Percentiles rank a stretch among this genome's conserved stretches.
phyloP scores from a whole-genome alignment of 2,113 vertebrate genomes.

The Falco punctatus region DNA sequence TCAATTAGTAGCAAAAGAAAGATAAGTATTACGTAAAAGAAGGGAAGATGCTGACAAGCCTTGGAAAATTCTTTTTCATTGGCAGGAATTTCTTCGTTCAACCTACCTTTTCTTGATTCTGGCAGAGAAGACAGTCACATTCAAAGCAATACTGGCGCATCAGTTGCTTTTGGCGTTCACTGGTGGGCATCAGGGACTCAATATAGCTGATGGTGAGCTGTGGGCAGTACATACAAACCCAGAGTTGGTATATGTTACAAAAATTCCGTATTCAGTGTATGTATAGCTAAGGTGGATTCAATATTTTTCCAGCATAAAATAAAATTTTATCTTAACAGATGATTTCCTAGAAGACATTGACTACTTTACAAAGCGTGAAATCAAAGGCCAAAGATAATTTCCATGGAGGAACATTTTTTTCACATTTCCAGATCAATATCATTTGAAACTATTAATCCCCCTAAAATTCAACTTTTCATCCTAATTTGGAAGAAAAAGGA shows the following conservation, averaged over 20 bases:
- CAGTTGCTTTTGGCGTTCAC: slow-evolving; percentile 77
- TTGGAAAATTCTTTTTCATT: background rate
- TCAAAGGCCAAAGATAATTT: background rate
- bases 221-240: background rate
- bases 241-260: background rate
- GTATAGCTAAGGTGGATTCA: background rate
- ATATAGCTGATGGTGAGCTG: slow-evolving; percentile 89
- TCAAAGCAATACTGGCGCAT: slow-evolving; percentile 84
- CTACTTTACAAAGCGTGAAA: background rate
- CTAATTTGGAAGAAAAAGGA: background rate
- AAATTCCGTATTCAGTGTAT: background rate
- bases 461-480: background rate
- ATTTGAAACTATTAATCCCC: background rate
- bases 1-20: background rate
- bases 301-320: background rate
- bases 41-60: background rate
- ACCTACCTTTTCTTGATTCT: slow-evolving; percentile 79
- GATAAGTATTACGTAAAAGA: background rate
- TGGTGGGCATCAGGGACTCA: slow-evolving; percentile 80
- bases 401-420: background rate
- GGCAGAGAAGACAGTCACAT: slow-evolving; percentile 81
- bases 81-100: background rate
- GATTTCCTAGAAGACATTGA: background rate
- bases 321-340: background rate
- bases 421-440: background rate